These are phyloP conservation scores for Sebastes hopkinsi DNA, from an alignment of 2,797 vertebrate genomes.

Conservation along the genomic window DNA sequence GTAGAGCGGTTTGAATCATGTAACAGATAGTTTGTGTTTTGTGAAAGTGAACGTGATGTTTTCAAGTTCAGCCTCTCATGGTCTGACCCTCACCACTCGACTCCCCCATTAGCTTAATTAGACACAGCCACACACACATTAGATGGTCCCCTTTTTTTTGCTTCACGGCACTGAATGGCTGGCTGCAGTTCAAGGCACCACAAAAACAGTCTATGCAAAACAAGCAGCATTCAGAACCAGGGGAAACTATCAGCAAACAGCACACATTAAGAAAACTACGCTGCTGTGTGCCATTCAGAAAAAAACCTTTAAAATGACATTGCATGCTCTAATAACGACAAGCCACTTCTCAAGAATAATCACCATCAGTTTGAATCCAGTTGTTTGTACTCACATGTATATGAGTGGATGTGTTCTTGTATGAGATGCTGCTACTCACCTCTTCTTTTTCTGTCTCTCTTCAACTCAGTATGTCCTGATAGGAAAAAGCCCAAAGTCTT, in stretches of 20 bases:
- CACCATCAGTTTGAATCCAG: neutral
- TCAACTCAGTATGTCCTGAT: constrained; percentile 38
- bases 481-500: constrained; percentile 12
- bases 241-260: constrained; percentile 43
- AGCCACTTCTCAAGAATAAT: neutral
- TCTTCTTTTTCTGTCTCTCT: constrained; percentile 14
- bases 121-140: constrained; percentile 77
- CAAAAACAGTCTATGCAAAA: constrained; percentile 62
- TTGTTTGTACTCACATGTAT: neutral
- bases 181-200: constrained; percentile 69
- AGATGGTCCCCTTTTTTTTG: constrained; percentile 43
- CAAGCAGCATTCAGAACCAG: constrained; percentile 60
- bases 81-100: constrained; percentile 57
- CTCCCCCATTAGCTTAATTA: constrained; percentile 76
- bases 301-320: constrained; percentile 1
- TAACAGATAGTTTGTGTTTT: constrained; percentile 2
- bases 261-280: constrained; percentile 27
- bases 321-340: neutral
- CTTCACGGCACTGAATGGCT: constrained; percentile 69
- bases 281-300: constrained; percentile 20
- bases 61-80: constrained; percentile 57
- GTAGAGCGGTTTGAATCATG: neutral
- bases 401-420: neutral
- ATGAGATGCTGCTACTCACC: constrained; percentile 64
- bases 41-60: constrained; percentile 54